Evolutionary conservation across 92 coral and sea anemone genomes (phyloP).

Genomic region (Zoanthus sansibaricus): DNA sequence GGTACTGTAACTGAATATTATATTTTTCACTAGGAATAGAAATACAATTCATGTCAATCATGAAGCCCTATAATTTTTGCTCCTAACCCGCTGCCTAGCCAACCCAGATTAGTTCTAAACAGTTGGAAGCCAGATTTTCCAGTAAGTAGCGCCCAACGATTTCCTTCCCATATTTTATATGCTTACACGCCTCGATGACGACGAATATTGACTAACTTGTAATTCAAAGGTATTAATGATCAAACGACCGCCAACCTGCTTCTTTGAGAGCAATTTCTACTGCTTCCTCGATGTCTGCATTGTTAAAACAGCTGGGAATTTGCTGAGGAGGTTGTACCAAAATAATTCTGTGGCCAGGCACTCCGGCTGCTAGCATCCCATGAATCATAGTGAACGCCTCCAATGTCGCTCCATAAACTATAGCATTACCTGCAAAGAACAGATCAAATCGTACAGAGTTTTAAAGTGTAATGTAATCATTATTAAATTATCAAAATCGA

Average conservation of each 20-base stretch:
- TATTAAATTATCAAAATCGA: too few species aligned
- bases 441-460: neutral
- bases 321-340: conserved; percentile 94
- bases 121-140: too few species aligned
- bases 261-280: conserved; percentile 64
- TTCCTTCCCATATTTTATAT: too few species aligned
- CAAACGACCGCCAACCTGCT: neutral
- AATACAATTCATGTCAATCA: too few species aligned
- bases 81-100: too few species aligned
- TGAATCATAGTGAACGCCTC: conserved; percentile 90
- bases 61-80: too few species aligned
- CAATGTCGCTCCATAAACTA: conserved; percentile 89
- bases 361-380: conserved; percentile 75
- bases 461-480: neutral
- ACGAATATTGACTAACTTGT: neutral
- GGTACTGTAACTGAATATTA: too few species aligned
- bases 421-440: conserved; percentile 75
- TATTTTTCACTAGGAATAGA: too few species aligned
- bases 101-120: too few species aligned
- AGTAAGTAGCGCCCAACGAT: too few species aligned
- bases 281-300: conserved; percentile 88
- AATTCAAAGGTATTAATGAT: neutral
- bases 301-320: conserved; percentile 91
- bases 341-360: conserved; percentile 79
- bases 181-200: too few species aligned